Evolutionary conservation across 2,888 invertebrate species (phyloP).

Genomic region (Lithodes maja): DNA sequence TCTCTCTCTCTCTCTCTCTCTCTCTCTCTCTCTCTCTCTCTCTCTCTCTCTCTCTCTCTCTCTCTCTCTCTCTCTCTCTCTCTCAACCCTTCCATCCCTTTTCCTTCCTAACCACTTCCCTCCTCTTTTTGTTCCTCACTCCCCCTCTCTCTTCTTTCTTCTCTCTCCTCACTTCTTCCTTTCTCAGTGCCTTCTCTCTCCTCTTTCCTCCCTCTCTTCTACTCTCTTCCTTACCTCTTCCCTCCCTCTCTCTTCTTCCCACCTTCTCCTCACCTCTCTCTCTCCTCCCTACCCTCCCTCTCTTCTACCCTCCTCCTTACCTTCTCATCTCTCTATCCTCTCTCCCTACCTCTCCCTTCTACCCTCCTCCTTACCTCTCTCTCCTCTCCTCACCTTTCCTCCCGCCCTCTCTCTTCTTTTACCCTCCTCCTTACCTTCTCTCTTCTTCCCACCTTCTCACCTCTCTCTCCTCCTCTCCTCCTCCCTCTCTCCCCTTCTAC

Average conservation of each 20-base stretch:
- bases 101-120: no score
- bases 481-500: background rate
- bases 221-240: background rate
- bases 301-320: background rate
- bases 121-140: background rate
- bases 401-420: background rate
- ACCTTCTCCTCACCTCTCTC: background rate
- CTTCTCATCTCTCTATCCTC: background rate
- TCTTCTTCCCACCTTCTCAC: background rate
- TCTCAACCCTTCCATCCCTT: no score
- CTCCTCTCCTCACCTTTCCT: background rate
- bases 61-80: no score
- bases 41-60: no score
- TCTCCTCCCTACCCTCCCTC: background rate
- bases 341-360: background rate
- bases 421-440: background rate
- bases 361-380: background rate
- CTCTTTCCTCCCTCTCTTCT: background rate
- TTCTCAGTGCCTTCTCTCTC: background rate
- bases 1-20: background rate
- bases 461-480: background rate
- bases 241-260: background rate
- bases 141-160: background rate
- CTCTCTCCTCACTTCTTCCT: conserved; percentile 1
- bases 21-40: background rate